These are phyloP conservation scores for Haliclona indistincta DNA, from an alignment of 37 sponge, comb jelly and placozoan genomes.

Conservation along the genomic window DNA sequence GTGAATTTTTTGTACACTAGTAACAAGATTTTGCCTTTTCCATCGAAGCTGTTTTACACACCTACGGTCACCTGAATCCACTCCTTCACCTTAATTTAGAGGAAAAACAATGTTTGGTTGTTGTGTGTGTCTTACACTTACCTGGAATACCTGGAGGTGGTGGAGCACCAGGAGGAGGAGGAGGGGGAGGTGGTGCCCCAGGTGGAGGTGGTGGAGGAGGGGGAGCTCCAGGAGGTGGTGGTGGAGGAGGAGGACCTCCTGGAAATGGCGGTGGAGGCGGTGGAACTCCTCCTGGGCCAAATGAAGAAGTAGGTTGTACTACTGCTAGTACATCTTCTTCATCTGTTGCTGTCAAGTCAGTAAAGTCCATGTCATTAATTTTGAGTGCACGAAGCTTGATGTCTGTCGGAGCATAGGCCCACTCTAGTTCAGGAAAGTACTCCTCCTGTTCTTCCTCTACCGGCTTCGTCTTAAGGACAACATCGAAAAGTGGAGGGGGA, in stretches of 20 bases:
- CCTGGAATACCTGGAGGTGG: conserved; percentile 19
- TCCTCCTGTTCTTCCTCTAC: conserved; percentile 39
- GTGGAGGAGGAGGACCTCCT: conserved; percentile 45
- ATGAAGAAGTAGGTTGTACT: conserved; percentile 24
- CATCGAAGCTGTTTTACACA: conserved; percentile 76
- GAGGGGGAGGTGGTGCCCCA: conserved; percentile 43
- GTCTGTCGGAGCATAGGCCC: conserved; percentile 78
- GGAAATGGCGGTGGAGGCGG: conserved; percentile 59
- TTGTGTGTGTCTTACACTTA: too few relatives aligned
- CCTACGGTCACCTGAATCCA: too few relatives aligned
- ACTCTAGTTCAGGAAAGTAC: conserved; percentile 58
- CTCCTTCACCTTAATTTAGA: too few relatives aligned
- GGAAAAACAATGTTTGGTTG: too few relatives aligned
- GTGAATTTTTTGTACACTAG: background rate
- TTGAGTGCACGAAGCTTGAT: conserved; percentile 65
- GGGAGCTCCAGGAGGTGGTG: conserved; percentile 48
- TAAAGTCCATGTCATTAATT: conserved; percentile 79
- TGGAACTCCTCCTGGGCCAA: conserved; percentile 36
- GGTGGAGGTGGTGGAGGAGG: conserved; percentile 53
- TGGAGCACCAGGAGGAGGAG: conserved; percentile 17
- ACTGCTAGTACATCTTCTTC: conserved; percentile 54
- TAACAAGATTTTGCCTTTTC: conserved; percentile 51
- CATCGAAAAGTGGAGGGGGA: background rate
- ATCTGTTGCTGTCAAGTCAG: conserved; percentile 76
- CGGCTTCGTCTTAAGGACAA: background rate